Conservation (phyloP, 2,113 vertebrate species). For the Pterophyllum scalare region DNA sequence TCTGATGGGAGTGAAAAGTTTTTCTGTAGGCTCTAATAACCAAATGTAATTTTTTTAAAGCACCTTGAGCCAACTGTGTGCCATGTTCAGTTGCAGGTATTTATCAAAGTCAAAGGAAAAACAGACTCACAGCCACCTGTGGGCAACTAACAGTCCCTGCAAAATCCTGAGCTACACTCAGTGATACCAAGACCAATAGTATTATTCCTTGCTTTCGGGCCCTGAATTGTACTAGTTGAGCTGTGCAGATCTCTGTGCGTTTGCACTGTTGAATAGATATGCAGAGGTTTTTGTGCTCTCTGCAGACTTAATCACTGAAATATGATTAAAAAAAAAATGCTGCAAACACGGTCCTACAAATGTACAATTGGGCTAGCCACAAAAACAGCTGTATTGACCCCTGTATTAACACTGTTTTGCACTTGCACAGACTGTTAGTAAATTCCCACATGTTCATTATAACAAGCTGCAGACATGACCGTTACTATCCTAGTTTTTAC, state of each 20-base stretch:
- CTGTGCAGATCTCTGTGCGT: neutral
- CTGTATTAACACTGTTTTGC: no score
- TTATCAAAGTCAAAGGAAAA: neutral
- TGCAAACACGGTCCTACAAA: neutral
- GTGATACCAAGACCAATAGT: neutral
- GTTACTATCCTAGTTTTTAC: neutral
- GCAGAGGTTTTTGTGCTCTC: neutral
- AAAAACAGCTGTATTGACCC: neutral
- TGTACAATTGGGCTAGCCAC: neutral
- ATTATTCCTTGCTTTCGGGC: neutral
- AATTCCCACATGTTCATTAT: neutral
- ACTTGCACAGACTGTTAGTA: neutral
- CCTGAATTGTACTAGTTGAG: no score
- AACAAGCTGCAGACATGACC: rapidly evolving
- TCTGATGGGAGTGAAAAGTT: neutral
- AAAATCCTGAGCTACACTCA: neutral
- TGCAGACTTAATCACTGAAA: rapidly evolving
- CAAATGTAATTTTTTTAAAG: neutral
- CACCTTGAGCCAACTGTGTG: neutral
- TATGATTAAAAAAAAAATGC: neutral
- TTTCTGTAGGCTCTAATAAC: neutral
- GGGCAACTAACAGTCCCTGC: neutral
- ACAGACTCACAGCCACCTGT: neutral
- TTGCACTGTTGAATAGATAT: neutral
- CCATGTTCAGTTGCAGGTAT: neutral